Base-by-base conservation (phyloP, 2,797 vertebrate genomes). In the Sebastes iracundus region DNA sequence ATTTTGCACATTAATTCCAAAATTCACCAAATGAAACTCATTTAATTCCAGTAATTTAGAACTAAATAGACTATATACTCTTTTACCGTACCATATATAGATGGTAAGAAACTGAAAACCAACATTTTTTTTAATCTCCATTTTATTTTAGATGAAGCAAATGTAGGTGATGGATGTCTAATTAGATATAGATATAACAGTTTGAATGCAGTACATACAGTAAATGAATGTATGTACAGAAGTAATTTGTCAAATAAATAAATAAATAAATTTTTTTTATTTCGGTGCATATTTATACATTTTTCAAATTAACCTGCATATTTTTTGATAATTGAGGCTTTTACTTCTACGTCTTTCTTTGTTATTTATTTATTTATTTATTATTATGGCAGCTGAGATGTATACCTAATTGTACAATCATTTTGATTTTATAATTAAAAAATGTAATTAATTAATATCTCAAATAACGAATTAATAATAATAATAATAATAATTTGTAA, bases 231-330 rank as follows among this genome's bases (percentile, higher is more conserved):
- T 53, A 53, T 53, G 52, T 53, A 53, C 0, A 53, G n/a, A 22
- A 22, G n/a, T 53, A 53, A 53, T 53, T 53, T 53, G 52, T 53
- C 52, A 22, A 53, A 53, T 22, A 53, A 53, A 53, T 42, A 42
- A 42, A 42, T 14, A 42, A 6, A 42, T 42, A 0, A 2, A 16
- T 42, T 42, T 42, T 16, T 4, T 38, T 10, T 13, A 38, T 38
- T 14, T 38, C 2, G 12, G 12, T 38, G 35, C 12, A 38, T 38
- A 38, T 38, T 38, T 38, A 38, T 38, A 0, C 0, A 14, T 38
- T 38, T 38, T 38, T 14, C 38, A 42, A 42, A 16, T 42, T 42
- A 42, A 16, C 23, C 10, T 14, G 23, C 55, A 23, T 20, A 56
- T 56, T 3, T 53, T 53, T 53, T 22, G 52, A 25, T 56, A 56